Base-by-base conservation (phyloP, 2,888 invertebrate species). In the Phymatocera aterrima region DNA sequence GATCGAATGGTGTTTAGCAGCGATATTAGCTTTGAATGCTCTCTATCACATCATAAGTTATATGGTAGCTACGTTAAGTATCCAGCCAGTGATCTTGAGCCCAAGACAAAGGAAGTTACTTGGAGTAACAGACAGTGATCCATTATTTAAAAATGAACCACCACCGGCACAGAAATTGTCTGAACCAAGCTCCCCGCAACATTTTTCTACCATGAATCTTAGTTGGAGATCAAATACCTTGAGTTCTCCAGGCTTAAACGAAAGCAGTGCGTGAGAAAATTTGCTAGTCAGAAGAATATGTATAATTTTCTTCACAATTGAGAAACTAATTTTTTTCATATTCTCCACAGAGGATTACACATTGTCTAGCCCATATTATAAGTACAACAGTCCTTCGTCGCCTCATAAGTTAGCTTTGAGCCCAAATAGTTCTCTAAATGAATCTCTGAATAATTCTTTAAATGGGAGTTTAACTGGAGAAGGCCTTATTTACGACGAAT, bases 31-130 rank as follows among this genome's bases (percentile, higher is more conserved):
- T 0, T 80, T 93, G 0, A 93, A 93, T 83, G 88, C 92, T 0
- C 12, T 92, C 1, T 92, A 92, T 81, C 93, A 94, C 84, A 88
- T 93, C 61, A 82, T 87, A 24, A 91, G 89, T 82, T 93, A 92
- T 83, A 84, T 91, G 1, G 90, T 90, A 83, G 91, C 91, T 80
- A 87, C 90, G 15, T 87, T 91, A 10, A 90, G 81, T 65, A 82
- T 88, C 70, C 89, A 90, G 64, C 92, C 92, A 4, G 90, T 94
- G 15, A 81, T 87, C 1, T 90, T 93, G 1, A 93, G 91, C 15
- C 87, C 90, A 8, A 89, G 90, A 61, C 94, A 94, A 82, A 92
- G 92, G 82, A 89, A 90, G 82, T 88, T 94, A 18, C 87, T 94
- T 15, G 92, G 92, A 79, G 91, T 93, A 72, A 91, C 91, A 51